Conservation (phyloP, 2,888 invertebrate species). For the Spisula solida region DNA sequence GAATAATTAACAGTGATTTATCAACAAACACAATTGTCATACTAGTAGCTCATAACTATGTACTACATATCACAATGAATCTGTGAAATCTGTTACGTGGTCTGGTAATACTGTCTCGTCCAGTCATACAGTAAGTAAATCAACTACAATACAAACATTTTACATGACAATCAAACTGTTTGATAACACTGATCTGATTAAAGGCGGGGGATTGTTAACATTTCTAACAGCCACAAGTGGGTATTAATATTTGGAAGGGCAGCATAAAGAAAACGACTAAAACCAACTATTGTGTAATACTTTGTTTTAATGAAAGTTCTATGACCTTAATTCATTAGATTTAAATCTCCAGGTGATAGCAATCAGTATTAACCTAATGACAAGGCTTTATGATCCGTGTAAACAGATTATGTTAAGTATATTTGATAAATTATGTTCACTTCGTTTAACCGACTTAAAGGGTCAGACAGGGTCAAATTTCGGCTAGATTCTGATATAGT, state of each 20-base stretch:
- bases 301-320: conserved; percentile 20
- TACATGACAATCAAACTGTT: neutral
- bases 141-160: too few relatives aligned
- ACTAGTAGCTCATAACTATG: too few relatives aligned
- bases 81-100: too few relatives aligned
- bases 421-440: conserved; percentile 6
- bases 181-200: neutral
- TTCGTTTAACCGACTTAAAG: neutral
- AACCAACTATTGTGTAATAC: conserved; percentile 10
- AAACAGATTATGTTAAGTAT: conserved; percentile 10
- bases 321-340: neutral
- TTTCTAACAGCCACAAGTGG: neutral
- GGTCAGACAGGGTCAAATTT: neutral
- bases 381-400: neutral
- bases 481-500: neutral
- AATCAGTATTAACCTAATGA: conserved; percentile 10
- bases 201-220: neutral
- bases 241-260: neutral
- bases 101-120: too few relatives aligned
- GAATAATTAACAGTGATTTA: too few relatives aligned
- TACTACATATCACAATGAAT: too few relatives aligned
- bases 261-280: neutral
- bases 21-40: too few relatives aligned
- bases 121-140: too few relatives aligned
- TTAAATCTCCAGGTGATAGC: neutral